Base-by-base conservation (phyloP, 92 coral and sea anemone species). In the Epizoanthus scotinus region DNA sequence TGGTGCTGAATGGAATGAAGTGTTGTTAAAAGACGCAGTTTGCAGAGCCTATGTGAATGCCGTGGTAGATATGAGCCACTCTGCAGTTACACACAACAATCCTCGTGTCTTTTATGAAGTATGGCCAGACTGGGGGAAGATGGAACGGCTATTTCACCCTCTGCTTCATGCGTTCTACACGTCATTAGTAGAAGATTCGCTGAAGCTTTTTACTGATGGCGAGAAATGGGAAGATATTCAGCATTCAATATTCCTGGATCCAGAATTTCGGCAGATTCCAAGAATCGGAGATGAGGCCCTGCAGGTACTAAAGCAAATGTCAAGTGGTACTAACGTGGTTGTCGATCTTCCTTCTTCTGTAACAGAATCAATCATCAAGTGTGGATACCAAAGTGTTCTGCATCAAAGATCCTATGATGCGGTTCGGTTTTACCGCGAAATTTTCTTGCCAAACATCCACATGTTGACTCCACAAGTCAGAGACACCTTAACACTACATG, bases 1-100 rank as follows among this genome's bases (percentile, higher is more conserved):
- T 63, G 91, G 89, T n/a, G 86, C 85, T 2, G 68, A 82, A 27
- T 92, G 97, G 97, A 90, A 90, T 77, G 80, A 78, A 12, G 18
- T 87, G 36, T 87, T 90, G 8, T 28, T 90, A 70, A 78, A 71
- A 66, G 86, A 88, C 22, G 88, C 89, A 34, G 82, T 89, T 25
- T 89, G 86, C 31, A 44, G 72, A 75, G 92, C 95, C 9, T 91
- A 85, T 52, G 27, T 91, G 24, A 85, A 77, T 15, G 88, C 87
- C 13, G 66, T 91, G 6, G 85, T 79, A 29, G 90, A 91, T 62
- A 24, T 89, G 21, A 89, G 84, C 70, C 18, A 20, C 12, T 25
- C 8, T 4, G 65, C 56, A 18, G 59, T 10, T 26, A 7, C 62
- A 8, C 79, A 70, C 29, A 34, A 62, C 49, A 36, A 25, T 7